Evolutionary conservation across 1,140 invertebrate species (phyloP), one percentile per base, ranked within the genome.

Genomic region (Brachystomella parvula): DNA sequence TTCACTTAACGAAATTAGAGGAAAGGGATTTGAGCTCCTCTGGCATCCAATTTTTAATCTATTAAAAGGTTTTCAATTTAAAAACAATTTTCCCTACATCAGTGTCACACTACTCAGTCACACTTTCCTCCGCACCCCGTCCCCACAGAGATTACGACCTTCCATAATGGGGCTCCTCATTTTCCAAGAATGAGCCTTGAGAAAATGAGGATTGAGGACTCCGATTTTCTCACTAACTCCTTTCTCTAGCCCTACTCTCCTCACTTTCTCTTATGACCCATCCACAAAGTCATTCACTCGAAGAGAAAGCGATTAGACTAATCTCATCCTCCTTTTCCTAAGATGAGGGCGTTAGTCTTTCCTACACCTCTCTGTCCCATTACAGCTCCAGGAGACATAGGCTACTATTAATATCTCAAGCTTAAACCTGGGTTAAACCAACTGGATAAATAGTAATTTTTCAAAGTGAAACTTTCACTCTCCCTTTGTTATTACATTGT

Each of bases 41-140:
- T 53, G 12, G 12, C 49, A 53, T 53, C 49, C 49, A 53, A 53
- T 53, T 53, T 53, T 53, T 53, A 53, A 53, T 53, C 49, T 53
- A 53, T 53, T 53, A 53, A 53, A 53, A 53, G 49, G 49, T 53
- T 53, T 39, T 53, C 24, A 12, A 53, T 17, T 53, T 53, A 17
- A 53, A 53, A 53, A 53, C 12, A 6, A 53, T 17, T 53, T 53
- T 53, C 24, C 49, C 24, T 53, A 53, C 49, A 53, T 53, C 49
- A 53, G 24, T 53, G 49, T 53, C 49, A 15, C 49, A 53, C 24
- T 53, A n/a, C n/a, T n/a, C n/a, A n/a, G n/a, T 53, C 12, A 53
- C 49, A 53, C 49, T 53, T 53, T 53, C 49, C 12, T 3, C 49
- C 49, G n/a, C n/a, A 53, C 35, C 35, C 6, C 3, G 12, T 24